A percentile compares a stretch with the other conserved stretches of the same genome.
Evolutionary conservation across 1,140 invertebrate species (phyloP).

Genomic region (Euura saliciscinereae): DNA sequence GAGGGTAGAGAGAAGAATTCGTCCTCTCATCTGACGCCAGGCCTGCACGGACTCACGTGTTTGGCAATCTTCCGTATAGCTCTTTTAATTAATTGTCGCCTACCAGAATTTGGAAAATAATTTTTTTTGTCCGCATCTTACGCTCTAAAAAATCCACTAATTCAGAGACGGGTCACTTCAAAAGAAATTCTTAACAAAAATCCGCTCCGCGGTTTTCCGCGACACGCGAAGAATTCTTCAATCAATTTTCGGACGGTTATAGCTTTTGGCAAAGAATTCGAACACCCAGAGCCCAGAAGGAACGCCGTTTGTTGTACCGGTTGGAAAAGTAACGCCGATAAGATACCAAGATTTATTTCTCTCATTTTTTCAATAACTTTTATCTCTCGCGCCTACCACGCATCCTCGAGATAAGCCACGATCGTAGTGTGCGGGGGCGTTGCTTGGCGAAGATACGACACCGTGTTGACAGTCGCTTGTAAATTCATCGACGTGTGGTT

Average conservation of each 20-base stretch:
- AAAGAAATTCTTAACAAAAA: not conserved
- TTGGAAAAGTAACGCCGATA: slow-evolving; percentile 1
- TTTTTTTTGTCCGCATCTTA: too few species aligned
- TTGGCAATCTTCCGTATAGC: not conserved
- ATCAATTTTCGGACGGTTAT: too few species aligned
- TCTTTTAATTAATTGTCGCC: not conserved
- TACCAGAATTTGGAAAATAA: not conserved
- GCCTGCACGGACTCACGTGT: too few species aligned
- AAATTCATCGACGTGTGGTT: not conserved
- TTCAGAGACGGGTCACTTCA: too few species aligned
- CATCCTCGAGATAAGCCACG: not conserved
- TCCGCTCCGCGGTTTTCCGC: not conserved
- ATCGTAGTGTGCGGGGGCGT: not conserved
- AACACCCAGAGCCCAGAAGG: not conserved
- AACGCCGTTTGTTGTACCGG: not conserved
- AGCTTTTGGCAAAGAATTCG: not conserved
- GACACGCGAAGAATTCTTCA: not conserved
- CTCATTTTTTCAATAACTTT: not conserved
- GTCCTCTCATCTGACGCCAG: not conserved
- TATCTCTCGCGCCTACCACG: not conserved
- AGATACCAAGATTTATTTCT: not conserved
- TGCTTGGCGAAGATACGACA: not conserved
- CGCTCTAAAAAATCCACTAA: too few species aligned
- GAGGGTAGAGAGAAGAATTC: slow-evolving; percentile 10
- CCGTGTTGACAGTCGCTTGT: not conserved